phyloP scores from a whole-genome alignment of 2,888 invertebrate species.

The Gryllus longicercus region DNA sequence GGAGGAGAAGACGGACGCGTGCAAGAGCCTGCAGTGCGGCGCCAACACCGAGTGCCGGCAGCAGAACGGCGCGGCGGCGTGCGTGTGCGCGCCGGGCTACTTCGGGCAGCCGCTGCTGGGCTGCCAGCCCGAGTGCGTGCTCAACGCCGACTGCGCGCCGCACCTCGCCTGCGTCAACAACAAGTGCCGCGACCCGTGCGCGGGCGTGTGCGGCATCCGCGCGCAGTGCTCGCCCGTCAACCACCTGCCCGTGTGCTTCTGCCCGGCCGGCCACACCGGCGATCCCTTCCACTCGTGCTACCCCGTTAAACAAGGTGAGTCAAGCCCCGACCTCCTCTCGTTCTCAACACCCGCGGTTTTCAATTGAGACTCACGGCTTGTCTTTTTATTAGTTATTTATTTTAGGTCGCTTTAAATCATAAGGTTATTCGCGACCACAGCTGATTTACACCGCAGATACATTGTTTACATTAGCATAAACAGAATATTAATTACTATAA shows the following conservation, averaged over 20 bases:
- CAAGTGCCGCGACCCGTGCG: constrained; percentile 73
- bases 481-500: too few relatives aligned
- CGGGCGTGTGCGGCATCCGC: constrained; percentile 69
- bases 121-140: constrained; percentile 76
- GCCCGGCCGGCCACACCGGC: constrained; percentile 65
- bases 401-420: too few relatives aligned
- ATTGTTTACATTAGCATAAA: too few relatives aligned
- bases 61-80: constrained; percentile 61
- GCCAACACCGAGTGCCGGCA: constrained; percentile 69
- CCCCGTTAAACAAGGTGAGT: constrained; percentile 44
- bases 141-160: constrained; percentile 72
- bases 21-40: constrained; percentile 68
- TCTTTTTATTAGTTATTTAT: too few relatives aligned
- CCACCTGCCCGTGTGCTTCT: constrained; percentile 74
- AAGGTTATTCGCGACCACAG: too few relatives aligned
- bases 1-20: constrained; percentile 53
- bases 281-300: constrained; percentile 74
- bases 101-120: constrained; percentile 76
- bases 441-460: too few relatives aligned
- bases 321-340: too few relatives aligned
- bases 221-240: constrained; percentile 70
- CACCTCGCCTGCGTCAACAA: constrained; percentile 72
- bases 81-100: constrained; percentile 70
- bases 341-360: too few relatives aligned
- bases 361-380: too few relatives aligned